These are phyloP conservation scores for Lacerta bilineata DNA, from an alignment of 2,797 vertebrate species.

Conservation along the genomic window DNA sequence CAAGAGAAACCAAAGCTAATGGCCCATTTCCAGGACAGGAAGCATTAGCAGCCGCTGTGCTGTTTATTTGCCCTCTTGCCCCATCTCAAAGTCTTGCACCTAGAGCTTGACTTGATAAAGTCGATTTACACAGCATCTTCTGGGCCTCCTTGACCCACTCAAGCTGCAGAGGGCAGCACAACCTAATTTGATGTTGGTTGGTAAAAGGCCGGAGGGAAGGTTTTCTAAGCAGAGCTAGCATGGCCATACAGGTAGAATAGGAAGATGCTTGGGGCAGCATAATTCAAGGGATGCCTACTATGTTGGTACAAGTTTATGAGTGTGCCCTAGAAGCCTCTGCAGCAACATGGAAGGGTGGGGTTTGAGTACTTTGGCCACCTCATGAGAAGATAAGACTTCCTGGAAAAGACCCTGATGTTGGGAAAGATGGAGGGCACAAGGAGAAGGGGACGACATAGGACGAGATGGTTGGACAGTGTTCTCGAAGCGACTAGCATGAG, in stretches of 20 bases:
- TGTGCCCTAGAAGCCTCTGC: neutral
- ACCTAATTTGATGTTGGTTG: neutral
- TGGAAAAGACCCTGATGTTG: too few relatives aligned
- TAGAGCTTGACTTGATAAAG: neutral
- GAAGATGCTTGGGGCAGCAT: neutral
- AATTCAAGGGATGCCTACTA: neutral
- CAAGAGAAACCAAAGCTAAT: neutral
- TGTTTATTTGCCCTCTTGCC: neutral
- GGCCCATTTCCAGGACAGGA: neutral
- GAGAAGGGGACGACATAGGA: too few relatives aligned
- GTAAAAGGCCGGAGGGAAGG: neutral
- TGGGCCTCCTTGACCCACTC: neutral
- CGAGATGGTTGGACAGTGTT: too few relatives aligned
- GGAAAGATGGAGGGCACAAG: too few relatives aligned
- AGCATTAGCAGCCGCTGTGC: neutral
- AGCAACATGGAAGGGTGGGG: too few relatives aligned
- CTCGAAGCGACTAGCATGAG: too few relatives aligned
- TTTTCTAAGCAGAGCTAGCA: neutral
- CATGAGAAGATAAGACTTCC: too few relatives aligned
- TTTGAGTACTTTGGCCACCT: too few relatives aligned
- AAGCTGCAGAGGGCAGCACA: slow-evolving; percentile 5
- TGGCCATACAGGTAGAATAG: neutral
- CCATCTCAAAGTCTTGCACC: neutral
- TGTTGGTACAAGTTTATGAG: neutral
- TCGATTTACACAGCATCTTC: neutral